These are phyloP conservation scores for Tetanocera ferruginea DNA, from an alignment of 2,888 invertebrate genomes.

Conservation along the genomic window DNA sequence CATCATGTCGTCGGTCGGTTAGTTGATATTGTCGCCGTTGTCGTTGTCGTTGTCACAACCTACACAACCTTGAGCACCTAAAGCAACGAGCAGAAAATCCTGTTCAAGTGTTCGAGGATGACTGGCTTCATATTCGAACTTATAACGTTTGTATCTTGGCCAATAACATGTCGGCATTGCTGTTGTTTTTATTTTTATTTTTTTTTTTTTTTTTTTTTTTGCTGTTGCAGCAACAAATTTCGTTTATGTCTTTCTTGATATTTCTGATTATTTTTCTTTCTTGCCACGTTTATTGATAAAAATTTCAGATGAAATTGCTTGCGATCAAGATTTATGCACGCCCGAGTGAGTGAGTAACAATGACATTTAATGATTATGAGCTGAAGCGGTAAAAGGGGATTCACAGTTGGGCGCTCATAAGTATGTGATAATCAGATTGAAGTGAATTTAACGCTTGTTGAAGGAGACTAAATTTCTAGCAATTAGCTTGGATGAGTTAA, in stretches of 20 bases:
- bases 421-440: no score
- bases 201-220: background rate
- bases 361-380: background rate
- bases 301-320: constrained; percentile 1
- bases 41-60: constrained; percentile 18
- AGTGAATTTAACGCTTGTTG: no score
- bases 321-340: constrained; percentile 20
- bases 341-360: background rate
- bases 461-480: no score
- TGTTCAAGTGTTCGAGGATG: no score
- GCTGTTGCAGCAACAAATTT: background rate
- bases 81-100: no score
- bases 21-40: constrained; percentile 1
- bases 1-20: background rate
- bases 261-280: background rate
- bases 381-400: no score
- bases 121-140: no score
- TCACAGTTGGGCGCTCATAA: no score
- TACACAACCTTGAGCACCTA: no score
- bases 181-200: background rate
- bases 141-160: no score
- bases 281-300: background rate
- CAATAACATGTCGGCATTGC: background rate
- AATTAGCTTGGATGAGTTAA: no score
- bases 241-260: no score